Percentiles rank a stretch among this genome's conserved stretches.
Conservation (phyloP, 2,888 invertebrate species). For the Oscheius sp. region DNA sequence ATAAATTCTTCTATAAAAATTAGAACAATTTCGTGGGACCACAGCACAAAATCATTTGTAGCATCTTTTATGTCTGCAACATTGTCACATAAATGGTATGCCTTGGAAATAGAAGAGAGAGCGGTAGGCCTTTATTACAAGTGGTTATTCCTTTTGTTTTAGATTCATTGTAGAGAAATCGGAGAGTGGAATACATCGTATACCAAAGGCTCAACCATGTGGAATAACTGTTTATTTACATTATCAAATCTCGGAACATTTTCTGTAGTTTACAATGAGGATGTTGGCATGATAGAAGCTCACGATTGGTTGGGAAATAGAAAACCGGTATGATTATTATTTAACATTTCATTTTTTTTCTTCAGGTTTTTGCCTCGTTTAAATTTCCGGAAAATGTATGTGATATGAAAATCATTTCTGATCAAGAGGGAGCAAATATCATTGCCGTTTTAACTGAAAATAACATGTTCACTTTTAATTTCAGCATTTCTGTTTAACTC, state of each 20-base stretch:
- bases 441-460: slow-evolving; percentile 28
- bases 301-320: slow-evolving; percentile 34
- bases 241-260: slow-evolving; percentile 6
- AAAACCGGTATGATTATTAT: slow-evolving; percentile 15
- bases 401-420: slow-evolving; percentile 3
- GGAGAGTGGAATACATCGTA: slow-evolving; percentile 14
- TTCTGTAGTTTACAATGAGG: slow-evolving; percentile 33
- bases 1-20: slow-evolving; percentile 21
- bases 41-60: slow-evolving; percentile 5
- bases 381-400: neutral
- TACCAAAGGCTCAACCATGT: slow-evolving; percentile 12
- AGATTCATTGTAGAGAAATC: slow-evolving; percentile 28
- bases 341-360: neutral
- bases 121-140: neutral
- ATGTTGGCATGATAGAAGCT: slow-evolving; percentile 13
- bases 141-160: too few relatives aligned
- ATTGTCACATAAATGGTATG: slow-evolving; percentile 30
- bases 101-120: slow-evolving; percentile 18
- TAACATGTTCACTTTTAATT: neutral
- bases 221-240: slow-evolving; percentile 31
- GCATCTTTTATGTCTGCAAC: slow-evolving; percentile 6
- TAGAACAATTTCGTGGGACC: slow-evolving; percentile 31
- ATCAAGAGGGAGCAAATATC: slow-evolving; percentile 2
- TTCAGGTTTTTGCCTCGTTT: slow-evolving; percentile 3
- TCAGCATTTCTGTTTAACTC: neutral